phyloP scores from a whole-genome alignment of 2,888 invertebrate species.

The Spatulosminthurus flaviceps region DNA sequence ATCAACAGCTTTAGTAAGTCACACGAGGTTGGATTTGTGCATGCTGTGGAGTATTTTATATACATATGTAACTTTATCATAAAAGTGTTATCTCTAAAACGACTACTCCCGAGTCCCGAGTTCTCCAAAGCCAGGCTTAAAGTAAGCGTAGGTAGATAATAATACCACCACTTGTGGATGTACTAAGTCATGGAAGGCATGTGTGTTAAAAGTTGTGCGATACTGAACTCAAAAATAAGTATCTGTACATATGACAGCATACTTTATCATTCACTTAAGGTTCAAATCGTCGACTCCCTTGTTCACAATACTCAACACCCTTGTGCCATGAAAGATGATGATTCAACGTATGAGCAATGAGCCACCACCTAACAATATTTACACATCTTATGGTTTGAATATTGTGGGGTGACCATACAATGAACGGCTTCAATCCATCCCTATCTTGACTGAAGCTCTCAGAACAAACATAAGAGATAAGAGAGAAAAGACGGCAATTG shows the following conservation, averaged over 20 bases:
- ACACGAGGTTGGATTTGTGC: too few relatives aligned
- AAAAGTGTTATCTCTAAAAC: too few relatives aligned
- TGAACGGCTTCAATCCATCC: conserved; percentile 1
- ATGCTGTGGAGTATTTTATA: too few relatives aligned
- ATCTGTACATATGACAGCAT: not conserved
- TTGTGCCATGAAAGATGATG: not conserved
- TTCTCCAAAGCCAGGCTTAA: too few relatives aligned
- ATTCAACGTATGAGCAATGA: too few relatives aligned
- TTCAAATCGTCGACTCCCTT: not conserved
- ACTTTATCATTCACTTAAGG: not conserved
- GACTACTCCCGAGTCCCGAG: too few relatives aligned
- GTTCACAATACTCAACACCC: not conserved
- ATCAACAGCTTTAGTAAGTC: too few relatives aligned
- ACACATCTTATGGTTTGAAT: not conserved
- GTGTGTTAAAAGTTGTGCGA: too few relatives aligned
- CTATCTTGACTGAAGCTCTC: conserved; percentile 1
- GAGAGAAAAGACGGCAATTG: conserved; percentile 37
- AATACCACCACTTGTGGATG: too few relatives aligned
- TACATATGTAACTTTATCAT: too few relatives aligned
- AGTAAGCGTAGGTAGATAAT: too few relatives aligned
- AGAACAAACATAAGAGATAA: conserved; percentile 34
- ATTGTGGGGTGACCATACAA: not conserved
- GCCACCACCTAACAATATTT: not conserved
- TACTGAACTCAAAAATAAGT: not conserved
- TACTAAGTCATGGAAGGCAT: too few relatives aligned